These are phyloP conservation scores for Crax fasciolata DNA, from an alignment of 2,797 vertebrate genomes.

Conservation along the genomic window DNA sequence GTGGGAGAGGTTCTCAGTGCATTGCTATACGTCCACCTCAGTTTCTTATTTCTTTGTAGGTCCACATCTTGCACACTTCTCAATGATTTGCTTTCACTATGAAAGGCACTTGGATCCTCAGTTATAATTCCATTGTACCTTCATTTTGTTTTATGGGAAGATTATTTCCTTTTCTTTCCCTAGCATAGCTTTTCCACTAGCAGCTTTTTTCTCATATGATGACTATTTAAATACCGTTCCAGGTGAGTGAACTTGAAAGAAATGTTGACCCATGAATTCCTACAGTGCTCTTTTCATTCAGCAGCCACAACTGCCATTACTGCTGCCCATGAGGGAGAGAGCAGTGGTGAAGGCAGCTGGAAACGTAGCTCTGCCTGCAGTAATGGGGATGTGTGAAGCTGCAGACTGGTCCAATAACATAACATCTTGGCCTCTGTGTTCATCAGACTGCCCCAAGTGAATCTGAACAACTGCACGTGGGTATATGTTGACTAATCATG, in stretches of 20 bases:
- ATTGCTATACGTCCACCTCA: not conserved
- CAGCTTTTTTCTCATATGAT: not conserved
- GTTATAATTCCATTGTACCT: not conserved
- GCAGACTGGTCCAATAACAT: not conserved
- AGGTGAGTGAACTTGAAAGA: not conserved
- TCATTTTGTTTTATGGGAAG: not conserved
- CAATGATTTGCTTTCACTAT: not conserved
- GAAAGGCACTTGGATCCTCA: accelerated
- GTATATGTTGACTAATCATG: not conserved
- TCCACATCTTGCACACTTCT: not conserved
- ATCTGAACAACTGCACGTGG: not conserved
- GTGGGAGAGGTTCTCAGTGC: accelerated
- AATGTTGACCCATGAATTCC: not conserved
- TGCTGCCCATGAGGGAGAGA: not conserved
- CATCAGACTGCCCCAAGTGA: not conserved
- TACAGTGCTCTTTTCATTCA: not conserved
- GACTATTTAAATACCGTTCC: not conserved
- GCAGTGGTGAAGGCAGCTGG: not conserved
- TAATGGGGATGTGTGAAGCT: not conserved
- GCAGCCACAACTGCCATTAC: not conserved
- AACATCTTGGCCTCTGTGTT: not conserved
- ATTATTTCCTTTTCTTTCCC: not conserved
- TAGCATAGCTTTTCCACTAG: not conserved
- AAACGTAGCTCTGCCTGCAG: not conserved
- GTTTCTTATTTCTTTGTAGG: not conserved